Base-by-base conservation (phyloP, 1,140 invertebrate species). In the Thaumatotibia leucotreta region DNA sequence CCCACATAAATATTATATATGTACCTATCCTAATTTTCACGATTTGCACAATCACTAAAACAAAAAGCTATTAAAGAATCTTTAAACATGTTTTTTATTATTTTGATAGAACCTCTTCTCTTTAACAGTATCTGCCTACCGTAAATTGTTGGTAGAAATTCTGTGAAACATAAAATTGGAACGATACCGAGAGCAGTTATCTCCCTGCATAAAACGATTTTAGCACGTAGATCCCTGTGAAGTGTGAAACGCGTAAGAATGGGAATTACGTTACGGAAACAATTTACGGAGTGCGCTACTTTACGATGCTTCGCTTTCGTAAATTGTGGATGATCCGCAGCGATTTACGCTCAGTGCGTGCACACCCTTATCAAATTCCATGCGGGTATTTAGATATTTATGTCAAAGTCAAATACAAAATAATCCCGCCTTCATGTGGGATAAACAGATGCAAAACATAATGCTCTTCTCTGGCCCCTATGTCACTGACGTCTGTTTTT, bases 351-450 rank as follows among this genome's bases (percentile, higher is more conserved):
- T 11, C 24, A n/a, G 24, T 58, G 52, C 52, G 52, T 27, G 52
- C 24, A 58, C 52, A 58, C 52, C 52, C 52, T 58, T 58, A 58
- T 58, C 52, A 58, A 58, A 24, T 58, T 58, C 52, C 52, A 58
- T 58, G 52, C 52, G 52, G 52, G 52, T 29, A 29, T 58, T 58
- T 58, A 58, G 52, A 58, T 58, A 24, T 58, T 58, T 58, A 58
- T 31, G 52, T 27, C 52, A 10, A 39, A 39, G 14, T 11, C 1
- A 58, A 58, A 58, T 58, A 58, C 52, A n/a, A 58, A 58, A 58
- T 58, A 58, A 58, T 58, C 52, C 24, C 52, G 52, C 14, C 11
- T 58, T 20, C 24, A n/a, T 29, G 24, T 6, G 52, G 52, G 27
- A 58, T 58, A 27, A 58, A 58, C 52, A 58, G 27, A 27, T 27